Evolutionary conservation across 1,140 invertebrate genomes (phyloP).

Genomic region (Glossosoma conforme): DNA sequence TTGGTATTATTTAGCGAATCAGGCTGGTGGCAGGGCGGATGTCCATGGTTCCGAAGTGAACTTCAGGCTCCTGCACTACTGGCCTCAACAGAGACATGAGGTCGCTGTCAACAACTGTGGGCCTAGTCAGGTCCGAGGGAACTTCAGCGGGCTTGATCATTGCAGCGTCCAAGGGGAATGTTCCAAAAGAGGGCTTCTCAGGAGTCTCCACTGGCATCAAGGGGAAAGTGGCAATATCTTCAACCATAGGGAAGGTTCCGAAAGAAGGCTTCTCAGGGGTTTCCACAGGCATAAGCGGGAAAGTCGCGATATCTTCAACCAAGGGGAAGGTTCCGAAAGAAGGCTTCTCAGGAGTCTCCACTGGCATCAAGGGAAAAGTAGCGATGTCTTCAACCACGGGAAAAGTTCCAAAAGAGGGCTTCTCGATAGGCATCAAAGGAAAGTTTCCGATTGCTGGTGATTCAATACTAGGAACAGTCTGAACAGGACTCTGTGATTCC

Average conservation of each 20-base stretch:
- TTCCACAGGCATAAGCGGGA: neutral
- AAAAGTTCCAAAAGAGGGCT: neutral
- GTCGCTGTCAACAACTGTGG: neutral
- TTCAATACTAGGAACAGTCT: too few relatives aligned
- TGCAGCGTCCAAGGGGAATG: neutral
- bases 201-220: neutral
- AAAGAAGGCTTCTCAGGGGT: neutral
- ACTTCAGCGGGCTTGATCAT: neutral
- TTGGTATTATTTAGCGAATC: neutral
- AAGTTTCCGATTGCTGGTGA: too few relatives aligned
- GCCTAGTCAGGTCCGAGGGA: neutral
- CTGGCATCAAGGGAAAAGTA: neutral
- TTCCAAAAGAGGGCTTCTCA: neutral
- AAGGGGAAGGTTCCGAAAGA: neutral
- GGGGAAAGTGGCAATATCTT: too few relatives aligned
- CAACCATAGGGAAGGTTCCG: neutral
- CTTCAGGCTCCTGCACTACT: neutral
- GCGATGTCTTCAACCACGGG: neutral
- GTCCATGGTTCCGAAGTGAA: neutral
- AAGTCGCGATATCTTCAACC: neutral
- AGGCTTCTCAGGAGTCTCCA: neutral
- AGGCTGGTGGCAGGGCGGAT: neutral
- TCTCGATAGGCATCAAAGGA: too few relatives aligned
- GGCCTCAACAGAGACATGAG: neutral
- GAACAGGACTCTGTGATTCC: too few relatives aligned